phyloP scores from a whole-genome alignment of 2,888 invertebrate species.

The Podabrus alpinus region DNA sequence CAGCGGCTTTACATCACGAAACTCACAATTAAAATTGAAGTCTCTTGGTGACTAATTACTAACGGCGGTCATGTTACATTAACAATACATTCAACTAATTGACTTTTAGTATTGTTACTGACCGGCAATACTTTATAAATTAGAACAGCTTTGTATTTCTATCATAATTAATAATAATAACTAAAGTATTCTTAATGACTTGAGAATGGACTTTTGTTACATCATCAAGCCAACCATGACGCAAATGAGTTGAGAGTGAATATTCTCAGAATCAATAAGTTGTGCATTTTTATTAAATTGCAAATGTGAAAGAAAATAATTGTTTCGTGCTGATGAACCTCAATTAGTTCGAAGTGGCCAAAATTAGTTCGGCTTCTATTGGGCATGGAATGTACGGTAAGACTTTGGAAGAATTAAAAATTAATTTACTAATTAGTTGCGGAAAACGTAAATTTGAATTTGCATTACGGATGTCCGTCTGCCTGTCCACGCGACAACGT shows the following conservation, averaged over 20 bases:
- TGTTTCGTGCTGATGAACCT: no score
- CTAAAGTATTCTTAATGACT: conserved; percentile 1
- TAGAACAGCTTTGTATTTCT: not conserved
- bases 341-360: not conserved
- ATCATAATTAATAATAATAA: conserved; percentile 2
- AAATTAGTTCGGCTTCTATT: not conserved
- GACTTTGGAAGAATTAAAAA: not conserved
- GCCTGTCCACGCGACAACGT: conserved; percentile 9
- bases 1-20: conserved; percentile 16
- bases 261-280: not conserved
- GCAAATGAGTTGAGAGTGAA: not conserved
- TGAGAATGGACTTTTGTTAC: not conserved
- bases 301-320: not conserved
- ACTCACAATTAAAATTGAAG: conserved; percentile 30
- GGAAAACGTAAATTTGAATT: not conserved
- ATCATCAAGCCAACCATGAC: not conserved
- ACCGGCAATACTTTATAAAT: conserved; percentile 19
- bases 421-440: not conserved
- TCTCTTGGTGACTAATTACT: conserved; percentile 31
- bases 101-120: conserved; percentile 10
- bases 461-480: conserved; percentile 6
- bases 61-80: conserved; percentile 26
- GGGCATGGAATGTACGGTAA: not conserved
- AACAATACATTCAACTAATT: conserved; percentile 22
- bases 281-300: not conserved